Evolutionary conservation across 2,888 invertebrate genomes (phyloP).

Genomic region (Hypercompe scribonia): DNA sequence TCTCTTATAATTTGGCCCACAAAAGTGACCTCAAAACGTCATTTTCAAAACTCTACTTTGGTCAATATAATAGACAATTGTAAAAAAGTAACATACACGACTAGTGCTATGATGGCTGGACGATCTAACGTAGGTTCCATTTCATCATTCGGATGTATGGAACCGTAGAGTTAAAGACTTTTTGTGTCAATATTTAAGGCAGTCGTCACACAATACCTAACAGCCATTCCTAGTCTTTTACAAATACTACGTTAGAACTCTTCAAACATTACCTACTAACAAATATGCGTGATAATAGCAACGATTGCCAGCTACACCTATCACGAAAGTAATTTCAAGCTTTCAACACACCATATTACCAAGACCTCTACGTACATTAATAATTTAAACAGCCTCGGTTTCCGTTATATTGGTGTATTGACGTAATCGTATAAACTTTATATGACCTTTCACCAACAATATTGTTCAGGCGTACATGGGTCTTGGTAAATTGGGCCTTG

Average conservation of each 20-base stretch:
- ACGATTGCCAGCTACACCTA: slow-evolving; percentile 6
- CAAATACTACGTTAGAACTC: slow-evolving; percentile 13
- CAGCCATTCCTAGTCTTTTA: not conserved
- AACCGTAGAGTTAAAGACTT: not conserved
- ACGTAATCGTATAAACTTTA: slow-evolving; percentile 16
- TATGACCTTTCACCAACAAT: slow-evolving; percentile 15
- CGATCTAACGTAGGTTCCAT: not conserved
- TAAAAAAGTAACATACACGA: too few species aligned
- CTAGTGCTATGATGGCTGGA: not conserved
- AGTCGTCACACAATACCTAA: not conserved
- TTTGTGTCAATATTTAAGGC: not conserved
- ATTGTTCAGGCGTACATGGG: not conserved
- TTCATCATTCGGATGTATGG: not conserved
- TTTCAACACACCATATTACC: not conserved
- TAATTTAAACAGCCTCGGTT: slow-evolving; percentile 9
- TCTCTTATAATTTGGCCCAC: too few species aligned
- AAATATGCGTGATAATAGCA: slow-evolving; percentile 22
- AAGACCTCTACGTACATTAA: not conserved
- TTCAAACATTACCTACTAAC: slow-evolving; percentile 14
- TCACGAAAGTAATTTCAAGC: slow-evolving; percentile 22
- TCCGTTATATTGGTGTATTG: slow-evolving; percentile 20
- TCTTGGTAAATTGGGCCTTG: slow-evolving; percentile 5
- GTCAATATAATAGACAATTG: too few species aligned
- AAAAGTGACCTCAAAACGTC: too few species aligned
- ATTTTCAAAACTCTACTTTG: too few species aligned